Percentiles rank a stretch among this genome's conserved stretches.
Evolutionary conservation across 2,888 invertebrate species (phyloP).

Genomic region (Lamproptera curius): DNA sequence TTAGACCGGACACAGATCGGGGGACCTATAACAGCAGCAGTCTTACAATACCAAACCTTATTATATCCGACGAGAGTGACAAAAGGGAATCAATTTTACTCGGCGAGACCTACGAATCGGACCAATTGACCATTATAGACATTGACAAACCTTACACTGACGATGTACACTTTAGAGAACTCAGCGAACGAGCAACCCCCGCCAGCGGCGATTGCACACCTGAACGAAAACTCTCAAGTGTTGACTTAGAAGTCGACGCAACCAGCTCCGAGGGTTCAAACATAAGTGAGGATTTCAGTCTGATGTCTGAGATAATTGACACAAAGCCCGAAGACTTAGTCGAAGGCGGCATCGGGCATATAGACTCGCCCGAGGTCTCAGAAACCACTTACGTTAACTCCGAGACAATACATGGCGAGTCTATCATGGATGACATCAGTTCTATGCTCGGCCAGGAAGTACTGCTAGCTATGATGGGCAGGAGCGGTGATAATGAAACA

Average conservation of each 20-base stretch:
- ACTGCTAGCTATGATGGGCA: constrained; percentile 81
- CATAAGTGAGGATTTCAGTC: constrained; percentile 85
- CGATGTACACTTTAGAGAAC: constrained; percentile 59
- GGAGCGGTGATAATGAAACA: constrained; percentile 80
- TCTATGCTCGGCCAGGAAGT: constrained; percentile 85
- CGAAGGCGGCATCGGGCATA: constrained; percentile 83
- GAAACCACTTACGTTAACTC: constrained; percentile 83
- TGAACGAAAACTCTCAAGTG: constrained; percentile 60
- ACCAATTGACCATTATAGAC: constrained; percentile 82
- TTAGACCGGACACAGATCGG: constrained; percentile 51
- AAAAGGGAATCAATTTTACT: constrained; percentile 63
- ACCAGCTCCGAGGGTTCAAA: constrained; percentile 80
- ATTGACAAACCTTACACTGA: constrained; percentile 77
- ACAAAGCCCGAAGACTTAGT: constrained; percentile 61
- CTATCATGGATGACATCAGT: constrained; percentile 87
- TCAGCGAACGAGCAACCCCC: constrained; percentile 52
- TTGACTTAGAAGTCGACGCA: constrained; percentile 72
- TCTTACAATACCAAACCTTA: constrained; percentile 70
- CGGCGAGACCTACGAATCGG: constrained; percentile 78
- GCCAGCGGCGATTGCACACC: constrained; percentile 62
- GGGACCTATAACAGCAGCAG: constrained; percentile 59
- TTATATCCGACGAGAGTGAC: constrained; percentile 70
- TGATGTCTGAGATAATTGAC: constrained; percentile 83
- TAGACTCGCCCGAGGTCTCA: constrained; percentile 90
- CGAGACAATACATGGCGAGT: constrained; percentile 87